These are phyloP conservation scores for Abscondita cerata DNA, from an alignment of 2,888 invertebrate species.

Conservation along the genomic window DNA sequence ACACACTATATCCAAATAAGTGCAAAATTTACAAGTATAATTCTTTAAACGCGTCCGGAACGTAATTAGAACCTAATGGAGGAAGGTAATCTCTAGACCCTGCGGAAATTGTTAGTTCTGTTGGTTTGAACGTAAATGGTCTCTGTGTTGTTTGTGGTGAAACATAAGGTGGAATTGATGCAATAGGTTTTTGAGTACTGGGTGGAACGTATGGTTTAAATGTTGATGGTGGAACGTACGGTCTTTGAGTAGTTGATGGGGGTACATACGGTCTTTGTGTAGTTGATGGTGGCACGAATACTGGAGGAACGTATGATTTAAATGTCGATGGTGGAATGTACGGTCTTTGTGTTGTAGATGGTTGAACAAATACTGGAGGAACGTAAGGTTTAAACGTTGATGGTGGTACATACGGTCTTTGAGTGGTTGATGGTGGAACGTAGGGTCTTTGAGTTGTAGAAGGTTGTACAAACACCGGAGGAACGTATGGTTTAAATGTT, in stretches of 20 bases:
- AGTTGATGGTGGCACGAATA: neutral
- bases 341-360: conserved; percentile 1
- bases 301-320: neutral
- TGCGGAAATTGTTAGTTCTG: neutral
- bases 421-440: neutral
- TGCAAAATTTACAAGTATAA: neutral
- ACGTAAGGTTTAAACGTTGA: neutral
- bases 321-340: neutral
- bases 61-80: neutral
- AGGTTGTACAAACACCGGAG: neutral
- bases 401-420: neutral
- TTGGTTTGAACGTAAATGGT: neutral
- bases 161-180: neutral
- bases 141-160: neutral
- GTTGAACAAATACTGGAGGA: neutral
- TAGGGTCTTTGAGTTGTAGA: neutral
- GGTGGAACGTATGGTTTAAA: neutral
- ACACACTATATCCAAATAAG: no score
- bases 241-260: no score
- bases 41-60: neutral
- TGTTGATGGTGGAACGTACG: neutral
- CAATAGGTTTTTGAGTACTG: neutral
- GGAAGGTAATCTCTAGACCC: neutral
- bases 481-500: neutral
- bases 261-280: conserved; percentile 4